Base-by-base conservation (phyloP, 2,113 vertebrate species). In the Lagopus muta region DNA sequence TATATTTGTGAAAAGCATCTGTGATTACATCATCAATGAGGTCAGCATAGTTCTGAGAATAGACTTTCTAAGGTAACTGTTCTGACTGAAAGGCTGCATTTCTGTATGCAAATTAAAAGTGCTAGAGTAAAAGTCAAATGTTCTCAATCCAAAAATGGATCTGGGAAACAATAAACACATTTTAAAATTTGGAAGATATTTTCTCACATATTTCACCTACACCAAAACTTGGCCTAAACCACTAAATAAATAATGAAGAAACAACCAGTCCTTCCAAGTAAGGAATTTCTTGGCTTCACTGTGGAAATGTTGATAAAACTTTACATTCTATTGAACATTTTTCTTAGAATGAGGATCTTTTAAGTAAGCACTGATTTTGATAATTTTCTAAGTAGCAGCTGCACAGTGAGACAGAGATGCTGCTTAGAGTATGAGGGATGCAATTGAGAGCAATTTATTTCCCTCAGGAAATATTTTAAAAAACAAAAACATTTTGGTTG, bases 21-120 rank as follows among this genome's bases (percentile, higher is more conserved):
- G 82, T 70, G 85, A 47, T 93, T 96, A 86, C 92, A 96, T 93
- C 94, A 95, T 58, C 55, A 82, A 9, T 89, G 89, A 93, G 89
- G 92, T 91, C 60, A 4, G 0, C 34, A 11, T 40, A 84, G 28
- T 93, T 95, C 87, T 94, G 90, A 82, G 89, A 96, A 93, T 40
- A 88, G 58, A 57, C 21, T 80, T 93, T 81, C 64, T 89, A 42
- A 91, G 52, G 74, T 89, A 89, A 82, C 40, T 57, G n/a, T 61
- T 81, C 60, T 93, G 82, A 43, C 48, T 81, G 27, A 30, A 88
- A 65, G 20, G 21, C 15, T 72, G n/a, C 47, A 74, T 54, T 40
- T 89, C 60, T 20, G 17, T 45, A 60, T 4, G 30, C 11, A 87
- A 77, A 91, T 42, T 60, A 58, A 60, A 80, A 70, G 13, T 43